Conservation (phyloP, 2,113 vertebrate species). For the Danionella cerebrum region DNA sequence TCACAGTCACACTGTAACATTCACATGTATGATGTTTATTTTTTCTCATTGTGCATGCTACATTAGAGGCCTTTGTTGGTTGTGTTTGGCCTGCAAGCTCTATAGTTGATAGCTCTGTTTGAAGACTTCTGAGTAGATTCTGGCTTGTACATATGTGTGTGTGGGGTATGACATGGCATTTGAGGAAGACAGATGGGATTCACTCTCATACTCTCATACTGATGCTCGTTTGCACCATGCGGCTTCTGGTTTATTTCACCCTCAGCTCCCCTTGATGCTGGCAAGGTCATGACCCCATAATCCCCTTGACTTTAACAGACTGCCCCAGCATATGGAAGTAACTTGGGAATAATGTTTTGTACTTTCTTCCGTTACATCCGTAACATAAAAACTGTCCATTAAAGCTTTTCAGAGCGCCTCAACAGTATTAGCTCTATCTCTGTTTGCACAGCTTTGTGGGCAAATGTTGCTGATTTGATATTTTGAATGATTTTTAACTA, state of each 20-base stretch:
- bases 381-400: conserved; percentile 9
- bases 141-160: background rate
- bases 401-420: background rate
- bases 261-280: conserved; percentile 1
- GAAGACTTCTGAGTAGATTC: background rate
- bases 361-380: no score
- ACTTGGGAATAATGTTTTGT: background rate
- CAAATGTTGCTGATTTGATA: no score
- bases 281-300: conserved; percentile 33
- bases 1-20: no score
- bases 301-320: conserved; percentile 30
- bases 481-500: no score
- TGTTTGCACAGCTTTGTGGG: background rate
- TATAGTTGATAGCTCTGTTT: background rate
- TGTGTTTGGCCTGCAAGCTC: no score
- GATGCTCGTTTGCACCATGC: background rate
- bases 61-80: no score
- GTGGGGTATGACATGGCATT: conserved; percentile 18
- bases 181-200: conserved; percentile 37
- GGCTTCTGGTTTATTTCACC: background rate
- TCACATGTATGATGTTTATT: no score
- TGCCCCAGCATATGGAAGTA: conserved; percentile 32
- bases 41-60: no score
- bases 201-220: conserved; percentile 26
- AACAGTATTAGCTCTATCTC: background rate